Percentiles rank a stretch among this genome's conserved stretches.
Evolutionary conservation across 2,797 vertebrate genomes (phyloP).

Genomic region (Acrossocheilus wenchowensis): DNA sequence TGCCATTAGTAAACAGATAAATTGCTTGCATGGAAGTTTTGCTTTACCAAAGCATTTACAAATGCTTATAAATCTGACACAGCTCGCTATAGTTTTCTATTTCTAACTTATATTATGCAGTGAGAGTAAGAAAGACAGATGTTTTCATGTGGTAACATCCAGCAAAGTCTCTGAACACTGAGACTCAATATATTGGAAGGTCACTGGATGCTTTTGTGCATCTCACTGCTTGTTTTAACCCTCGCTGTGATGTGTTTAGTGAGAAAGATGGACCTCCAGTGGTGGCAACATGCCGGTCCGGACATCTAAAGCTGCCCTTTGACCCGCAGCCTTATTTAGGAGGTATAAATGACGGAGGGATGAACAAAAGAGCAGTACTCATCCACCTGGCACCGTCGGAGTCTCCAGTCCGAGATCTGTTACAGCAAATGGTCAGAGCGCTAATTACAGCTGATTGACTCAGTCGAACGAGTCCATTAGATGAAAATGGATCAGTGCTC

Average conservation of each 20-base stretch:
- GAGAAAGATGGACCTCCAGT: slow-evolving; percentile 19
- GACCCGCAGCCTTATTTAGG: slow-evolving; percentile 26
- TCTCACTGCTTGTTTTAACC: slow-evolving; percentile 10
- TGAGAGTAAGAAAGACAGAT: not conserved
- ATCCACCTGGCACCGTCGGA: slow-evolving; percentile 23
- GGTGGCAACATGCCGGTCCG: not conserved
- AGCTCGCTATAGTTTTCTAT: not conserved
- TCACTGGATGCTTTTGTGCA: not conserved
- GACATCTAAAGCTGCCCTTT: slow-evolving; percentile 19
- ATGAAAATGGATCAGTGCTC: slow-evolving; percentile 65
- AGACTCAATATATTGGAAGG: not conserved
- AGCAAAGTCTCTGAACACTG: not conserved
- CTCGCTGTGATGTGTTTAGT: not conserved
- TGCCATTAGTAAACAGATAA: not conserved
- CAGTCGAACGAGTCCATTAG: slow-evolving; percentile 60
- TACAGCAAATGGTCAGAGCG: slow-evolving; percentile 11
- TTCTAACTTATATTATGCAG: not conserved
- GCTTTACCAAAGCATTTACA: not conserved
- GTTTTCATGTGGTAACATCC: not conserved
- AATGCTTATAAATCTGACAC: not conserved
- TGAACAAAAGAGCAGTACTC: slow-evolving; percentile 28
- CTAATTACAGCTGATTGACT: slow-evolving; percentile 31
- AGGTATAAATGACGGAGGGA: not conserved
- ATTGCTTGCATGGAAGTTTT: not conserved
- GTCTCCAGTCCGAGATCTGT: slow-evolving; percentile 2